Percentiles rank a stretch among this genome's conserved stretches.
These are phyloP conservation scores for Pheucticus melanocephalus DNA, from an alignment of 2,113 vertebrate species.

Conservation along the genomic window DNA sequence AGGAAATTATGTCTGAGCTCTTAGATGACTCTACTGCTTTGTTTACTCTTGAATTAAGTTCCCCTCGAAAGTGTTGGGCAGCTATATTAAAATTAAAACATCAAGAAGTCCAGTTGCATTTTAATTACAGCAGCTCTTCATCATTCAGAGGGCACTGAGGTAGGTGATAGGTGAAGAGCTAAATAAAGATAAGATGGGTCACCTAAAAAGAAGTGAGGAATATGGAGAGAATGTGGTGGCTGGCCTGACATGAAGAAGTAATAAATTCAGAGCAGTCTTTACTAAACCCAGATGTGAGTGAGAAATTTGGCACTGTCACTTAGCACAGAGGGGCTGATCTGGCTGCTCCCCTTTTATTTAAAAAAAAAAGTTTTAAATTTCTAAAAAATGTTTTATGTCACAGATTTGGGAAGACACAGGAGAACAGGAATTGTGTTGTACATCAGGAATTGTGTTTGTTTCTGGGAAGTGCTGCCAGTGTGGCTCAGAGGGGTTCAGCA, in stretches of 20 bases:
- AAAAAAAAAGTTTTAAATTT: too few relatives aligned
- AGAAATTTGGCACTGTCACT: background rate
- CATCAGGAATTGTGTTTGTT: background rate
- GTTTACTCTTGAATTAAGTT: background rate
- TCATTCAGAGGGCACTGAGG: background rate
- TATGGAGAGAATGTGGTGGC: background rate
- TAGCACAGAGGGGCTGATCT: background rate
- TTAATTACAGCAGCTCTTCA: background rate
- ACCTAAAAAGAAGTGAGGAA: background rate
- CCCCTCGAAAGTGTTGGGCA: background rate
- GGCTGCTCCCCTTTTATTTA: background rate
- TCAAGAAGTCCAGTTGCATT: background rate
- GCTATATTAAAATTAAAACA: background rate
- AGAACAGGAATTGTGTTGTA: background rate
- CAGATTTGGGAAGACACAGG: background rate
- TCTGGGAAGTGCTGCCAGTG: background rate
- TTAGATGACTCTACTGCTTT: background rate
- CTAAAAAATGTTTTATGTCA: background rate
- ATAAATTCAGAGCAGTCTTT: background rate
- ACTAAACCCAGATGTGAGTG: background rate
- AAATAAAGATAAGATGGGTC: background rate
- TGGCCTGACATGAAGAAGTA: background rate
- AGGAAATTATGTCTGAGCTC: background rate
- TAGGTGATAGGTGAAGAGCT: background rate
- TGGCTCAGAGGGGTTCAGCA: background rate